phyloP scores from a whole-genome alignment of 2,888 invertebrate genomes.

The Drosophila aldrichi region DNA sequence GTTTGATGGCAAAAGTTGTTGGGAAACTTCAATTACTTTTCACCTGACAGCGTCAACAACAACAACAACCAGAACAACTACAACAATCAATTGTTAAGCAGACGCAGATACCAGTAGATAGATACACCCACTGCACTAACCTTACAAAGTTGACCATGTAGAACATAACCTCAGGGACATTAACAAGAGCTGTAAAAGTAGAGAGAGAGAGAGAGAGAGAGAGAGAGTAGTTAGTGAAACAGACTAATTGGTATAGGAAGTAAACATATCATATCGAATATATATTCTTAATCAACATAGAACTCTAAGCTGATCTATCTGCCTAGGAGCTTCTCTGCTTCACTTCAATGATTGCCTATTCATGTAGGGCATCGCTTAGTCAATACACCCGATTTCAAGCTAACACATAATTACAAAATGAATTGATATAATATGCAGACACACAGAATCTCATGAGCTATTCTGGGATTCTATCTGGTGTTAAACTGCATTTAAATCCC shows the following conservation, averaged over 20 bases:
- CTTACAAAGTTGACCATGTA: slow-evolving; percentile 8
- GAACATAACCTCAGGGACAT: neutral
- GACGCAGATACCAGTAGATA: neutral
- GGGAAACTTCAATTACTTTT: slow-evolving; percentile 73
- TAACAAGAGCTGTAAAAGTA: neutral
- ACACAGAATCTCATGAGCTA: neutral
- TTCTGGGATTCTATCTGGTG: neutral
- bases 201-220: too few species aligned
- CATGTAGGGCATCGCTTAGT: neutral
- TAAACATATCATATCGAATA: neutral
- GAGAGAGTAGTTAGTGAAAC: neutral
- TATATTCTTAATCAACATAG: neutral
- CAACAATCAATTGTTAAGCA: slow-evolving; percentile 27
- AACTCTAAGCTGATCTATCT: too few species aligned
- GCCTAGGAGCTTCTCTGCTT: too few species aligned
- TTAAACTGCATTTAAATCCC: neutral
- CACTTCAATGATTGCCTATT: too few species aligned
- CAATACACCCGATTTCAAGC: neutral
- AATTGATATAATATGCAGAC: neutral
- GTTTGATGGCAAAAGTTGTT: slow-evolving; percentile 70
- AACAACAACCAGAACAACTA: slow-evolving; percentile 16
- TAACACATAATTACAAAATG: neutral
- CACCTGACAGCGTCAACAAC: slow-evolving; percentile 48
- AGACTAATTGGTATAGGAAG: neutral
- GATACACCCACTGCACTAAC: neutral